Evolutionary conservation across 2,888 invertebrate genomes (phyloP), one percentile per base, ranked within the genome.

Genomic region (Ophion slaviceki): DNA sequence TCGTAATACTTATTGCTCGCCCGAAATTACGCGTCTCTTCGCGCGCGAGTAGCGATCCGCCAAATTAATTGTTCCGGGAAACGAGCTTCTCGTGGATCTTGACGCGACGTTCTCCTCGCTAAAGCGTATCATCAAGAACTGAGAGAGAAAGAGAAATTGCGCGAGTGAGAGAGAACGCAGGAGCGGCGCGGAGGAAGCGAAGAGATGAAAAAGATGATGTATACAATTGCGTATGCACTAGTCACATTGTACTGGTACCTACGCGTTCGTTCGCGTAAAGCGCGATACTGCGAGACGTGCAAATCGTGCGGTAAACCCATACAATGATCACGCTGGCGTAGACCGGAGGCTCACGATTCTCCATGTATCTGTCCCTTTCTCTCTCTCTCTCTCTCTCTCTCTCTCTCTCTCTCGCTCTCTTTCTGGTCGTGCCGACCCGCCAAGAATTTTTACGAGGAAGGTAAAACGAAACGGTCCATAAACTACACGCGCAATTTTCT

Each of bases 381-480:
- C 59, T 53, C 36, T 74, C 45, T 53, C 36, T 74, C 45, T 78
- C 68, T 70, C 17, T 20, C 61, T 77, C 76, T 68, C 40, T 70
- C n/a, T 57, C 71, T 71, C 76, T 53, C n/a, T 57, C 32, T 81
- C 53, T 80, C 45, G 62, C 17, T 71, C 67, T 77, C 76, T 77
- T n/a, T 32, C 24, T 71, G 47, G 40, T 83, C 74, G 79, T 67
- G 67, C 78, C 78, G 64, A 40, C 78, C 75, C 80, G 87, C 84
- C 87, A 83, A 89, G 87, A 90, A 90, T 91, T 91, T 91, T 91
- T 91, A 91, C 89, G 91, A 89, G 87, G 86, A 88, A 90, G 89
- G 90, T 91, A 91, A 91, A 91, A 90, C 90, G 90, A 88, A 90
- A 91, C 89, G 89, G 85, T 82, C 90, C 89, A 90, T 91, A 91